Percentiles rank a stretch among this genome's conserved stretches.
Conservation (phyloP, 2,797 vertebrate genomes). For the Lycodopsis pacificus region DNA sequence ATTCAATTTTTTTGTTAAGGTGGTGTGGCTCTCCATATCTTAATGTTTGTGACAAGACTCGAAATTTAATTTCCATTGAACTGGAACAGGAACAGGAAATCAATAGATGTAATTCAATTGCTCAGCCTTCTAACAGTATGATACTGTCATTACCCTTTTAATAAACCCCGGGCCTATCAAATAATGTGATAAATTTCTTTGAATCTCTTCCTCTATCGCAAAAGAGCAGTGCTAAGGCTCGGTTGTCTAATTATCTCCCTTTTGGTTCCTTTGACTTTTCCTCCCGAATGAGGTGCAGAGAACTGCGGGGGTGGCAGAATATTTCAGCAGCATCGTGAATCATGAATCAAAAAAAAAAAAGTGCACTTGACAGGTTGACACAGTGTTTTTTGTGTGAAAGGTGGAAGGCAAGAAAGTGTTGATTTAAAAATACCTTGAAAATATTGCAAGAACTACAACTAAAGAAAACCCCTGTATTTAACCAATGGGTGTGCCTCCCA, state of each 20-base stretch:
- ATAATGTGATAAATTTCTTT: conserved; percentile 71
- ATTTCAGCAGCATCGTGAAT: conserved; percentile 47
- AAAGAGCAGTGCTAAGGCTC: conserved; percentile 25
- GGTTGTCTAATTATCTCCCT: conserved; percentile 62
- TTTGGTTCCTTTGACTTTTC: conserved; percentile 42
- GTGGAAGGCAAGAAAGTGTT: neutral
- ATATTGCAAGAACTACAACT: neutral
- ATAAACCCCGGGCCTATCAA: conserved; percentile 65
- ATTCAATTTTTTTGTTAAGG: conserved; percentile 35
- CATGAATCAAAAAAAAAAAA: conserved; percentile 10
- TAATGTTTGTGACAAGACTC: conserved; percentile 52
- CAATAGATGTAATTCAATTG: conserved; percentile 74
- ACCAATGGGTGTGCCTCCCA: neutral
- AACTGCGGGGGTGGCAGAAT: conserved; percentile 34
- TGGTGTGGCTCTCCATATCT: conserved; percentile 15
- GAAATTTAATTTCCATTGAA: conserved; percentile 66
- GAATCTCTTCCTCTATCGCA: conserved; percentile 43
- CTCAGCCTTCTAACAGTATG: conserved; percentile 58
- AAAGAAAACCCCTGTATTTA: neutral
- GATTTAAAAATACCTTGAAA: neutral
- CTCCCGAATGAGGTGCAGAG: conserved; percentile 25
- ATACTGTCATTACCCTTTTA: conserved; percentile 67
- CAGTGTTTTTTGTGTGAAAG: neutral
- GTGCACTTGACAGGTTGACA: conserved; percentile 15
- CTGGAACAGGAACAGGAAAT: conserved; percentile 73